Conservation (phyloP, 2,888 invertebrate species). For the Cephus runcator region DNA sequence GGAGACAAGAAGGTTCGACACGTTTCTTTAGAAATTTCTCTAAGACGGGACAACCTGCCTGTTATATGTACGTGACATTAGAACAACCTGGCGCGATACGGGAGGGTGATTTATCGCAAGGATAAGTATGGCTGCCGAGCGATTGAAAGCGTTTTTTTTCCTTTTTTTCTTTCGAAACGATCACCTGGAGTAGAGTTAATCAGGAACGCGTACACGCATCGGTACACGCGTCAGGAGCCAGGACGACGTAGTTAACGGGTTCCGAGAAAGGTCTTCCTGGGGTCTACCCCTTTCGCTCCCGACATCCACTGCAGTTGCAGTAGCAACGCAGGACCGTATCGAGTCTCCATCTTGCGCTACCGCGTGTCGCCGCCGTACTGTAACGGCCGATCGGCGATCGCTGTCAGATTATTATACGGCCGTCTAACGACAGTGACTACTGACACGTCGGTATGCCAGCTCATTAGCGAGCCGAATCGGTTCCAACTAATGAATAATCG, state of each 20-base stretch:
- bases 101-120: background rate
- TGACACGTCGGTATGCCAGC: conserved; percentile 43
- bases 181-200: conserved; percentile 2
- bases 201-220: conserved; percentile 30
- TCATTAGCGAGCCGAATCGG: conserved; percentile 40
- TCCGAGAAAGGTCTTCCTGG: conserved; percentile 43
- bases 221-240: conserved; percentile 37
- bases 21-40: background rate
- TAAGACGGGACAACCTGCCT: background rate
- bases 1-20: background rate
- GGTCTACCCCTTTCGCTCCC: conserved; percentile 20
- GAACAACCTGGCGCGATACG: background rate
- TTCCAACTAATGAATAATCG: background rate
- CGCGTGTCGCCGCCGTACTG: conserved; percentile 31
- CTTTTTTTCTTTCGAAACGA: background rate
- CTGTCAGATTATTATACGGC: conserved; percentile 42
- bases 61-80: background rate
- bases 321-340: conserved; percentile 30
- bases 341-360: conserved; percentile 43
- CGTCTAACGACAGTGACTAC: conserved; percentile 35
- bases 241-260: conserved; percentile 42
- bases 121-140: background rate
- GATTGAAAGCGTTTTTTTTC: background rate
- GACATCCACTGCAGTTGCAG: conserved; percentile 28
- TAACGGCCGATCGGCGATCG: conserved; percentile 40